Evolutionary conservation across 2,113 vertebrate species (phyloP).

Genomic region (Jacana jacana): DNA sequence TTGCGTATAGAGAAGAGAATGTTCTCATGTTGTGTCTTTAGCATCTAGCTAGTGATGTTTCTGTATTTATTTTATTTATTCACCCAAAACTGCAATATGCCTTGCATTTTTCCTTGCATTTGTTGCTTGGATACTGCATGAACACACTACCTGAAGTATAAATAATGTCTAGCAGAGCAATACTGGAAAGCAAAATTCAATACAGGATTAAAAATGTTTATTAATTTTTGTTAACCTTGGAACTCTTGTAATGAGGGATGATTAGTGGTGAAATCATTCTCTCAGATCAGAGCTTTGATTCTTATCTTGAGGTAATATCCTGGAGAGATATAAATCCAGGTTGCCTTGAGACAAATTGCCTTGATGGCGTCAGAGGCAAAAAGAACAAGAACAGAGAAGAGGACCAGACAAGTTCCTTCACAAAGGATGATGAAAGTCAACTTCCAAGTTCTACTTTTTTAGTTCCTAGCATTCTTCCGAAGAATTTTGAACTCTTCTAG

Average conservation of each 20-base stretch:
- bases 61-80: constrained; percentile 42
- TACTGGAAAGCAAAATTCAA: not conserved
- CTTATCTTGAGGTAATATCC: constrained; percentile 44
- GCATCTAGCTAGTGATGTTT: not conserved
- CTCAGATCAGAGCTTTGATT: constrained; percentile 15
- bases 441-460: not conserved
- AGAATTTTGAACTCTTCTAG: not conserved
- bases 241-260: constrained; percentile 7
- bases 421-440: not conserved
- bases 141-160: constrained; percentile 50
- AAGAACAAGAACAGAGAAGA: not conserved
- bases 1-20: not conserved
- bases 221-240: constrained; percentile 50
- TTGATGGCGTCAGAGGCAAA: not conserved
- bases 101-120: constrained; percentile 16
- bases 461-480: not conserved
- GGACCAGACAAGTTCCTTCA: not conserved
- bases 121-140: constrained; percentile 62
- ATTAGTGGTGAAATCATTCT: constrained; percentile 14
- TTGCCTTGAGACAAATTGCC: not conserved
- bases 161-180: constrained; percentile 26
- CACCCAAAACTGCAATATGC: constrained; percentile 43
- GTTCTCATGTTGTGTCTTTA: not conserved
- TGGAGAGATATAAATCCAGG: constrained; percentile 10
- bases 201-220: not conserved